These are phyloP conservation scores for Drosophila subsilvestris DNA, from an alignment of 2,888 invertebrate genomes.

Conservation along the genomic window DNA sequence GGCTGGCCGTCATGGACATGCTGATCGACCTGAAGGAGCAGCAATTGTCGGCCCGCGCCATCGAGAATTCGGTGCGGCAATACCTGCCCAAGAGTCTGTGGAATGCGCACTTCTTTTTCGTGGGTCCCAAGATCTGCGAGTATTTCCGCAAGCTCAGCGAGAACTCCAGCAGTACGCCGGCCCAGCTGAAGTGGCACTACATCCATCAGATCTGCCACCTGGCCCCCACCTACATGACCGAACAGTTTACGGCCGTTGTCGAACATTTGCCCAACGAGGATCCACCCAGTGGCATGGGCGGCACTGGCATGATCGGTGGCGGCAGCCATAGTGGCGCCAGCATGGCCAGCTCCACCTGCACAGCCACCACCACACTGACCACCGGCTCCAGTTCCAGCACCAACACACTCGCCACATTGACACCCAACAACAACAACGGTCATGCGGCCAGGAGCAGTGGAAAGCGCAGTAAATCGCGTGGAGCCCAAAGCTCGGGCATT, in stretches of 20 bases:
- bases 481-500: constrained; percentile 6
- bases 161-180: constrained; percentile 73
- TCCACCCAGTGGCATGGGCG: constrained; percentile 40
- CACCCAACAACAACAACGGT: constrained; percentile 39
- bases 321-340: constrained; percentile 29
- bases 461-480: constrained; percentile 21
- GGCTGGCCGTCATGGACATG: constrained; percentile 95
- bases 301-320: constrained; percentile 5
- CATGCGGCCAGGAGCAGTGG: constrained; percentile 9
- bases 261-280: constrained; percentile 85
- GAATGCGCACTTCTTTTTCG: constrained; percentile 90
- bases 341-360: constrained; percentile 29
- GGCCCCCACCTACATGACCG: constrained; percentile 92
- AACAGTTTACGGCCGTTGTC: constrained; percentile 85
- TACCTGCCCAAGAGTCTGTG: constrained; percentile 92
- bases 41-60: constrained; percentile 87
- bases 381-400: constrained; percentile 41
- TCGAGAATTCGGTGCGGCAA: constrained; percentile 91
- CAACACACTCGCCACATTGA: constrained; percentile 55
- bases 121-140: constrained; percentile 90
- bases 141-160: constrained; percentile 86
- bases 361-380: constrained; percentile 82
- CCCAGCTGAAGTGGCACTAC: constrained; percentile 90
- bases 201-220: constrained; percentile 91
- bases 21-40: constrained; percentile 92